Evolutionary conservation across 2,888 invertebrate genomes (phyloP).

Genomic region (Metopia argyrocephala): DNA sequence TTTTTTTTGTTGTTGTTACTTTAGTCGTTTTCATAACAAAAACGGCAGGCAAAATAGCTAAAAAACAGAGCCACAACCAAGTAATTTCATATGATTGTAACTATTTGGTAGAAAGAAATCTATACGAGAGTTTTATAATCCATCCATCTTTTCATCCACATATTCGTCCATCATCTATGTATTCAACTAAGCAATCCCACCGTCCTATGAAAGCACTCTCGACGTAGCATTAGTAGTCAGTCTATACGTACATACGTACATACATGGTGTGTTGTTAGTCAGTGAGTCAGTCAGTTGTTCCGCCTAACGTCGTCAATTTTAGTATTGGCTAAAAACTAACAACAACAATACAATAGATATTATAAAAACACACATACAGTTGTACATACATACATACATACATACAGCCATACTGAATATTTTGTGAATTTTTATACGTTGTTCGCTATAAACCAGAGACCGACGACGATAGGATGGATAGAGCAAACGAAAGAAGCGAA

Average conservation of each 20-base stretch:
- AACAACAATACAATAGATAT: conserved; percentile 10
- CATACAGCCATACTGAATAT: background rate
- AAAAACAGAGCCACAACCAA: background rate
- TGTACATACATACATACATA: background rate
- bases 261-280: background rate
- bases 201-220: no score
- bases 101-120: background rate
- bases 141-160: conserved; percentile 28
- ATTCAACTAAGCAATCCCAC: no score
- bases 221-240: no score
- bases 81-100: background rate
- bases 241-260: background rate
- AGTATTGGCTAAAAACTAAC: conserved; percentile 31
- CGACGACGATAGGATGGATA: no score
- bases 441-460: conserved; percentile 36
- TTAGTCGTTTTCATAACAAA: background rate
- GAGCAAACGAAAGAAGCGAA: no score
- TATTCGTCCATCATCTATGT: background rate
- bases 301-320: conserved; percentile 44
- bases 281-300: conserved; percentile 3
- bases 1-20: background rate
- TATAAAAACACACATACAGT: background rate
- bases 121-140: background rate
- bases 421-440: conserved; percentile 55
- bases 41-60: background rate